Base-by-base conservation (phyloP, 2,113 vertebrate species). In the Laterallus jamaicensis region DNA sequence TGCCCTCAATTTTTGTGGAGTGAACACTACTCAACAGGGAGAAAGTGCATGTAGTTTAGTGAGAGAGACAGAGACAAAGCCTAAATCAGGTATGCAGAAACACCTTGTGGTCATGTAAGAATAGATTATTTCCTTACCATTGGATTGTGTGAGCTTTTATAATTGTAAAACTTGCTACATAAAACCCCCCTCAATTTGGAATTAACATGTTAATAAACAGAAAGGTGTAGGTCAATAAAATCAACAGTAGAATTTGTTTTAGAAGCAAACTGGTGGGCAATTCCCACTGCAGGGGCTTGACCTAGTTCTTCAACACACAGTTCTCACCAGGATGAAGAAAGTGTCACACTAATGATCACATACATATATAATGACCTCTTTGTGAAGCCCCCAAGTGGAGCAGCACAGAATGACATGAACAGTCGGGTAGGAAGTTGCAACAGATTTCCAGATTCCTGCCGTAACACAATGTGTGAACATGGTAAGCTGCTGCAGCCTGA, bases 381-480 rank as follows among this genome's bases (percentile, higher is more conserved):
- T 64, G 40, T 19, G 55, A 91, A 77, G 12, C 15, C 60, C 22
- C 40, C 24, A 82, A 52, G 29, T 3, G 70, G 15, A 75, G 56
- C 25, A 77, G 50, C 17, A 39, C 0, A 3, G 35, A 79, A 66
- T n/a, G 42, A 67, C 3, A 17, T 17, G 25, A 71, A 64, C 1
- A 79, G 49, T 8, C 29, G 47, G 26, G 60, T 49, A 69, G 73
- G 75, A 85, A 47, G 32, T 5, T 10, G 70, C 17, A 31, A 55
- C 0, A 3, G 25, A 47, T 83, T 83, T 81, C 42, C 29, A 70
- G 4, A 74, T 60, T 78, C 58, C 60, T 78, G 49, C 26, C 3
- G 3, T 26, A 19, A 56, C 12, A 12, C 17, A 28, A 8, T 0
- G 1, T 14, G 22, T 39, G 55, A 11, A 28, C 15, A 35, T 1